Percentiles rank a stretch among this genome's conserved stretches.
phyloP scores from a whole-genome alignment of 2,888 invertebrate species.

The Priocnemis perturbator region DNA sequence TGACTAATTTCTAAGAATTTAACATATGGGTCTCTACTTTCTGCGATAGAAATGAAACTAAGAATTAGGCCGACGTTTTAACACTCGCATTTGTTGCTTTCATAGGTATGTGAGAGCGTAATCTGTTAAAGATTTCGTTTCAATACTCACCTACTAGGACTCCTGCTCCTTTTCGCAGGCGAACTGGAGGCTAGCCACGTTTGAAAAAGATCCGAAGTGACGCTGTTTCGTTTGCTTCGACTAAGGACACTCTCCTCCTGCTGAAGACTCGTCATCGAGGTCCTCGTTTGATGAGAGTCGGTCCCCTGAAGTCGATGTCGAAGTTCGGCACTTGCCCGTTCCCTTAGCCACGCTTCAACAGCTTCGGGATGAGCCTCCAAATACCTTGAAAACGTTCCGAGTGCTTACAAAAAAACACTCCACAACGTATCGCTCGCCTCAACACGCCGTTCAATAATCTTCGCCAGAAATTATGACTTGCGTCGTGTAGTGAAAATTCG shows the following conservation, averaged over 20 bases:
- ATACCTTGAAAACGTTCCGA: conserved; percentile 53
- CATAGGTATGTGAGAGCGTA: too few species aligned
- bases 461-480: too few species aligned
- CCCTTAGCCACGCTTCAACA: conserved; percentile 86
- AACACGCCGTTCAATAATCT: too few species aligned
- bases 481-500: too few species aligned
- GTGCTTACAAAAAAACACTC: too few species aligned
- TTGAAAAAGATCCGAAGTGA: conserved; percentile 90
- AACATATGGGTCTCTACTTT: too few species aligned
- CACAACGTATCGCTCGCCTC: background rate
- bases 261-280: conserved; percentile 76
- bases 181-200: conserved; percentile 87
- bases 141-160: conserved; percentile 68
- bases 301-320: conserved; percentile 78
- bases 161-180: conserved; percentile 80
- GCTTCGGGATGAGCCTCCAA: conserved; percentile 82
- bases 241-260: conserved; percentile 67
- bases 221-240: conserved; percentile 80
- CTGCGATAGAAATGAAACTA: too few species aligned
- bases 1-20: too few species aligned
- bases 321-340: conserved; percentile 84
- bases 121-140: background rate
- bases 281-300: conserved; percentile 48
- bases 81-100: too few species aligned
- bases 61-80: too few species aligned